Conservation (phyloP, 2,888 invertebrate species). For the Mallateleia sp. region DNA sequence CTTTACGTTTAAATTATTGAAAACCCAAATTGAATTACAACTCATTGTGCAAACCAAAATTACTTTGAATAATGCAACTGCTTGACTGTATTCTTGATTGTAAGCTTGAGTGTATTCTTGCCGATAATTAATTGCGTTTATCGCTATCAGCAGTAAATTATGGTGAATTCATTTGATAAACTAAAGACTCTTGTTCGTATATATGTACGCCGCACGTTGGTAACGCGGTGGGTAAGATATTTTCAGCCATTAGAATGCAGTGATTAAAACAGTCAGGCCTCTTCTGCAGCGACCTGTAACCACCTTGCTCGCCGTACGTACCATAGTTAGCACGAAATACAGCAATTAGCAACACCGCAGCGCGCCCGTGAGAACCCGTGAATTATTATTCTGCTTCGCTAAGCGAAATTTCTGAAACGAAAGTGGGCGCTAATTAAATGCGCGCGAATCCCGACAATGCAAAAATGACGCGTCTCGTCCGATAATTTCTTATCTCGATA, state of each 20-base stretch:
- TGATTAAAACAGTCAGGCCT: constrained; percentile 65
- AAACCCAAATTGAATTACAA: constrained; percentile 57
- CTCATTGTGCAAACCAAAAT: constrained; percentile 39
- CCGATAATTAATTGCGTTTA: constrained; percentile 62
- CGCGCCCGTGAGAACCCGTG: constrained; percentile 41
- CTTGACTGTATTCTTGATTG: constrained; percentile 27
- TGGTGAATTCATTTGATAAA: constrained; percentile 66
- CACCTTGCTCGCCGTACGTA: constrained; percentile 29
- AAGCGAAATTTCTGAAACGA: constrained; percentile 30
- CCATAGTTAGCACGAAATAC: constrained; percentile 60
- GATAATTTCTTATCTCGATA: constrained; percentile 66
- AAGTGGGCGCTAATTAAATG: constrained; percentile 62
- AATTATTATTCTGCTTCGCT: constrained; percentile 56
- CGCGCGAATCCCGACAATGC: constrained; percentile 33
- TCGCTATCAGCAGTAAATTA: constrained; percentile 60
- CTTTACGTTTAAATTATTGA: constrained; percentile 51
- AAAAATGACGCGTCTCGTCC: constrained; percentile 52
- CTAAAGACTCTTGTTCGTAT: constrained; percentile 44
- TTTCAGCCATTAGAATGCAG: constrained; percentile 59
- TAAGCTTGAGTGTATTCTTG: constrained; percentile 52
- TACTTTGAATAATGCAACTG: constrained; percentile 51
- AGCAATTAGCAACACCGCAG: constrained; percentile 70
- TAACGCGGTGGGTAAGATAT: constrained; percentile 42
- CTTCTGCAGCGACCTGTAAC: constrained; percentile 62
- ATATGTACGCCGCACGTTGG: neutral